A percentile compares a stretch with the other conserved stretches of the same genome.
Evolutionary conservation across 2,113 vertebrate genomes (phyloP).

Genomic region (Vidua chalybeata): DNA sequence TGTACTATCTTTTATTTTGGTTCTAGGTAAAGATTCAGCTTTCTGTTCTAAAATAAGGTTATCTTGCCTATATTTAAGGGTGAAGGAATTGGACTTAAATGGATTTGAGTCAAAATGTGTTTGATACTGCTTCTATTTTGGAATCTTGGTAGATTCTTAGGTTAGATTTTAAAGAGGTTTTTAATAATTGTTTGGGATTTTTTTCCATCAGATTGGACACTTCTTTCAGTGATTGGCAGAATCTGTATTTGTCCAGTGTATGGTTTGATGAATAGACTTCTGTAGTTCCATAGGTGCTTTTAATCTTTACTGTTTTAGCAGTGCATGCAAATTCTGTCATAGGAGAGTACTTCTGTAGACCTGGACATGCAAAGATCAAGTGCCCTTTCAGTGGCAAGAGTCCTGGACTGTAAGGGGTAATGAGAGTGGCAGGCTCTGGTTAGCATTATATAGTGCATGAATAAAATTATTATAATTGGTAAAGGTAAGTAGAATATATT

Average conservation of each 20-base stretch:
- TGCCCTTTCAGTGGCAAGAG: neutral
- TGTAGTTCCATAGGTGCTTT: neutral
- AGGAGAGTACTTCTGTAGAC: neutral
- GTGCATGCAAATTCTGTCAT: neutral
- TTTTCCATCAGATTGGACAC: neutral
- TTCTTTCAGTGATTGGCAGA: neutral
- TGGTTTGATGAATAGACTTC: neutral
- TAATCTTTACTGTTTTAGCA: neutral
- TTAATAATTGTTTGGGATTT: neutral
- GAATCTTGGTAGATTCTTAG: neutral
- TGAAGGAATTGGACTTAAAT: neutral
- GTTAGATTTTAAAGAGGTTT: neutral
- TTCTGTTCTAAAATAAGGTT: neutral
- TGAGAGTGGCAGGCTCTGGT: neutral
- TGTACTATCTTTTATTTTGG: neutral
- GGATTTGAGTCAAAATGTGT: neutral
- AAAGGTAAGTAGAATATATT: neutral
- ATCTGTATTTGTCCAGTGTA: neutral
- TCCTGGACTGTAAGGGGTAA: neutral
- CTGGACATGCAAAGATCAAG: neutral
- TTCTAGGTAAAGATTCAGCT: neutral
- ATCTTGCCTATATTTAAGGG: neutral
- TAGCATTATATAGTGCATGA: neutral
- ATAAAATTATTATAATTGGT: neutral
- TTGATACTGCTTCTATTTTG: neutral